Evolutionary conservation across 2,113 vertebrate species (phyloP), one percentile per base, ranked within the genome.

Genomic region (Spea bombifrons): DNA sequence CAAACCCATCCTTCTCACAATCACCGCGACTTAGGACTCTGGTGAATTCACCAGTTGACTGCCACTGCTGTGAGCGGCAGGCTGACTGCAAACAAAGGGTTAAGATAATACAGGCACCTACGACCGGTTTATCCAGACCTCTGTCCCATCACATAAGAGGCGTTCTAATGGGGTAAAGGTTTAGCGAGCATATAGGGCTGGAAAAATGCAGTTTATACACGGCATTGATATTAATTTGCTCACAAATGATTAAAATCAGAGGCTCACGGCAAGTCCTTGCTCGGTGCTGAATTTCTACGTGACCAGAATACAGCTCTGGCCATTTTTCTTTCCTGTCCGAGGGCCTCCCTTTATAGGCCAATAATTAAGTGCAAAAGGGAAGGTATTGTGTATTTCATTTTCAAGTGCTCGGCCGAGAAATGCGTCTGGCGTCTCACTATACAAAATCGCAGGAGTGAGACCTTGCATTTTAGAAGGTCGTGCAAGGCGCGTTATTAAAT

Each of bases 321-420:
- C 17, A 44, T 66, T 68, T 46, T 17, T 63, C 64, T 17, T 49
- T 53, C 17, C 49, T n/a, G 4, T 66, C 5, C 65, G 47, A 7
- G 30, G 67, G 75, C 45, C 48, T 61, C 46, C 3, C 16, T 44
- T 77, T 71, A 71, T 46, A 71, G 66, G 16, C 67, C 45, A 49
- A 57, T 49, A 71, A 71, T 78, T 52, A 78, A 71, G 68, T 71
- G 46, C 43, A 70, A 71, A 65, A 64, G 16, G 64, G 47, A 44
- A 61, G 68, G 46, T 44, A 71, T 48, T 43, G 44, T 6, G 67
- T 47, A n/a, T 77, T 70, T 69, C 59, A 70, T 61, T 59, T 55
- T 70, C 75, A 68, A 76, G 65, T 76, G 75, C 30, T 7, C 49
- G 46, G 43, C 49, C 17, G 7, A 12, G 68, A 50, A 68, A 43